phyloP scores from a whole-genome alignment of 2,797 vertebrate genomes.

The Acestrorhynchus altus region DNA sequence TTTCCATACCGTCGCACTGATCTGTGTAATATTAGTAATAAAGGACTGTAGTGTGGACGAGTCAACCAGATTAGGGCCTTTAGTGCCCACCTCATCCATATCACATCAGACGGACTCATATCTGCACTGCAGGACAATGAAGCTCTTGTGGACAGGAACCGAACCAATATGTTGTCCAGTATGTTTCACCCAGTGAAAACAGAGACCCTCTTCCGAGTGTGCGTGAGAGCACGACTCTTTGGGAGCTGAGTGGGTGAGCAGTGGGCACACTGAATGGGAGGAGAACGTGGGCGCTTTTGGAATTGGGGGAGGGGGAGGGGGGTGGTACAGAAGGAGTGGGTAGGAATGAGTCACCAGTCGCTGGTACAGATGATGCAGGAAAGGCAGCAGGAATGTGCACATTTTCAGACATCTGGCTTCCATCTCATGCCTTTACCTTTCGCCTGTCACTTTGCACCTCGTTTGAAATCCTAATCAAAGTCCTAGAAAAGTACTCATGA shows the following conservation, averaged over 20 bases:
- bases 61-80: too few species aligned
- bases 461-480: background rate
- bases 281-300: constrained; percentile 50
- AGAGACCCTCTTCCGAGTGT: background rate
- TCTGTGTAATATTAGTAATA: too few species aligned
- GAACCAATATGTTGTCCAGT: background rate
- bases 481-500: background rate
- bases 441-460: background rate
- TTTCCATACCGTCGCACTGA: too few species aligned
- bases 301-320: constrained; percentile 49
- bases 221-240: constrained; percentile 11
- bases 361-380: constrained; percentile 27
- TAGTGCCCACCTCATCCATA: too few species aligned
- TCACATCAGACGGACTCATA: background rate
- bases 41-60: too few species aligned
- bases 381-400: constrained; percentile 48
- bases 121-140: background rate
- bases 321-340: constrained; percentile 35
- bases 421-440: background rate
- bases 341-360: constrained; percentile 43
- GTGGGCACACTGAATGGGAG: constrained; percentile 65
- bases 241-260: constrained; percentile 19
- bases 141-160: too few species aligned
- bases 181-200: constrained; percentile 6
- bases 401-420: constrained; percentile 5